Conservation (phyloP, 2,888 invertebrate genomes). For the Pilophorus perplexus region DNA sequence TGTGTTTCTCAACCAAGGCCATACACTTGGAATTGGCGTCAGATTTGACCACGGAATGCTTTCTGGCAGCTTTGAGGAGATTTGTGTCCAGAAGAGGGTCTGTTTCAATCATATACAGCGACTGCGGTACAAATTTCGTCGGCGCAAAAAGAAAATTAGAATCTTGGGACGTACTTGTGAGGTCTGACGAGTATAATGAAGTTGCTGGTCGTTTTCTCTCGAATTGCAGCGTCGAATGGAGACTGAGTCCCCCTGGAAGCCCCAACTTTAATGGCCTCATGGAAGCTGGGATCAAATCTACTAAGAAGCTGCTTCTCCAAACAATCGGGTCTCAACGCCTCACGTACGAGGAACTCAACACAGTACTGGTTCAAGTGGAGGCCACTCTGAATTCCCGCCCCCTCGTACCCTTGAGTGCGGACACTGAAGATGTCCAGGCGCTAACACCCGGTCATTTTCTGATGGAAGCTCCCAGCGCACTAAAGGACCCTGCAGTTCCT, state of each 20-base stretch:
- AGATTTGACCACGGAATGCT: too few species aligned
- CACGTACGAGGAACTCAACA: slow-evolving; percentile 1
- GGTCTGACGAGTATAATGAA: background rate
- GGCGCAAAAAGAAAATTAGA: too few species aligned
- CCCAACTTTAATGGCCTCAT: background rate
- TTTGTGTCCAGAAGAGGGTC: background rate
- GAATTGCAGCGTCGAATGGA: background rate
- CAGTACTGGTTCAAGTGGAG: background rate
- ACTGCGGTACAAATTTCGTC: slow-evolving; percentile 4
- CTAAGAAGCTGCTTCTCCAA: background rate
- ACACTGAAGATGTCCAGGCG: background rate
- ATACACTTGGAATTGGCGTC: slow-evolving; percentile 47
- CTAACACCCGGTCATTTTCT: slow-evolving; percentile 3
- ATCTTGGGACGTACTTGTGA: background rate
- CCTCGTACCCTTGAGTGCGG: background rate
- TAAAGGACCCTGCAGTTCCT: background rate
- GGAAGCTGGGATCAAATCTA: slow-evolving; percentile 7
- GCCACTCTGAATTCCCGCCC: background rate
- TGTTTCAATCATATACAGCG: background rate
- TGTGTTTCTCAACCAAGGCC: slow-evolving; percentile 49
- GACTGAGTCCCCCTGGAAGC: too few species aligned
- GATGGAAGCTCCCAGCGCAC: background rate
- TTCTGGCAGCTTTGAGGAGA: too few species aligned
- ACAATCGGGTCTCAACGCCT: background rate
- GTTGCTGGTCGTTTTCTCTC: background rate